Percentiles rank a stretch among this genome's conserved stretches.
Conservation (phyloP, 2,797 vertebrate species). For the Cryptoblepharus egeriae region DNA sequence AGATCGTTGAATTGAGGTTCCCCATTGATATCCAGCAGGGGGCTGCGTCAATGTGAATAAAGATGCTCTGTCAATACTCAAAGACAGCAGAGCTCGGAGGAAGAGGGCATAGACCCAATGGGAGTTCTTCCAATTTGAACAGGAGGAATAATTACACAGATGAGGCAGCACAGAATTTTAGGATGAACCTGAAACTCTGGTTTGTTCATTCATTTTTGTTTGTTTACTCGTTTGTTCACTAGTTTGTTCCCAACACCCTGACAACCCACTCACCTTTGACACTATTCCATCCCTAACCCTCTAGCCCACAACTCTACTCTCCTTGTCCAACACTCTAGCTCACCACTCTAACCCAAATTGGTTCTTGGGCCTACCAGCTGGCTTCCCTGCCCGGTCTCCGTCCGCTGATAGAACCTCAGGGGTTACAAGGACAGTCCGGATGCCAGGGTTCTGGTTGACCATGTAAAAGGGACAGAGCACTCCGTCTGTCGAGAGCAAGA, state of each 20-base stretch:
- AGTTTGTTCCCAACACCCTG: no score
- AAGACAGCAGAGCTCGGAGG: constrained; percentile 23
- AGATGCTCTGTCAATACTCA: constrained; percentile 38
- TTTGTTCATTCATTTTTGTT: no score
- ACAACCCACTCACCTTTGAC: no score
- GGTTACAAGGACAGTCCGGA: constrained; percentile 80
- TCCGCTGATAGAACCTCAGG: constrained; percentile 72
- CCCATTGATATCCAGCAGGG: constrained; percentile 38
- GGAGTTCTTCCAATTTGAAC: neutral
- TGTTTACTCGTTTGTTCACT: neutral
- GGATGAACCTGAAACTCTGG: neutral
- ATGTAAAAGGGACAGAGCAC: constrained; percentile 93
- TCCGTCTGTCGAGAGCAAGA: constrained; percentile 94
- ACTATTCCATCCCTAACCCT: no score
- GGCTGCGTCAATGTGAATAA: constrained; percentile 47
- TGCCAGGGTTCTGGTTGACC: constrained; percentile 88
- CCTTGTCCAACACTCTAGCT: no score
- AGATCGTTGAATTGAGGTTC: constrained; percentile 39
- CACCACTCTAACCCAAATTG: neutral
- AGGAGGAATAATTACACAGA: constrained; percentile 12
- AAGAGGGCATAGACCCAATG: constrained; percentile 44
- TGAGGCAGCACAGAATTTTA: constrained; percentile 22
- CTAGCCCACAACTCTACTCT: no score
- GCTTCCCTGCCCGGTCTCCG: constrained; percentile 85
- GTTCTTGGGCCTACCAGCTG: constrained; percentile 75